These are phyloP conservation scores for Excalfactoria chinensis DNA, from an alignment of 2,113 vertebrate genomes.

Conservation along the genomic window DNA sequence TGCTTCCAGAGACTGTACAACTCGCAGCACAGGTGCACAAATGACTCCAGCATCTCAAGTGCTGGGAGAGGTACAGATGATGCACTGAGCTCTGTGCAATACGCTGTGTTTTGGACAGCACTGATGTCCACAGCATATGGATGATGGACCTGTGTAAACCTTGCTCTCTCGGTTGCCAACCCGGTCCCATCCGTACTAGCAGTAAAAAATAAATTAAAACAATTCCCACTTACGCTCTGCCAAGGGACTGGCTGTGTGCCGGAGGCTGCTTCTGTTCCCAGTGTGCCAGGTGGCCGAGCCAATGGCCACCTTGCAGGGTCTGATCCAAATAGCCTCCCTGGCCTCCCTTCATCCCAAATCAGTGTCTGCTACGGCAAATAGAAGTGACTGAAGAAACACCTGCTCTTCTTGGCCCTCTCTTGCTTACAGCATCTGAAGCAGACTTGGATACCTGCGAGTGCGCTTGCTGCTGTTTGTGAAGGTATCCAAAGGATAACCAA, in stretches of 20 bases:
- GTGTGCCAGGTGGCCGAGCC: constrained; percentile 1
- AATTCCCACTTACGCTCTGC: neutral
- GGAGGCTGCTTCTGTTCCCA: neutral
- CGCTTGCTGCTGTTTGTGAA: fast-evolving
- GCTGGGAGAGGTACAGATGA: fast-evolving
- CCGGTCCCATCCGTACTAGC: neutral
- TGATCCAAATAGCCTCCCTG: neutral
- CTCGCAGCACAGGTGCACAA: neutral
- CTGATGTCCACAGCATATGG: neutral
- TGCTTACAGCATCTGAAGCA: neutral
- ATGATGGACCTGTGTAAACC: neutral
- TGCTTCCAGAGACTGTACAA: neutral
- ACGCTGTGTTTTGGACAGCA: fast-evolving
- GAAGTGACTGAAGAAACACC: neutral
- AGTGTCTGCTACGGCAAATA: neutral
- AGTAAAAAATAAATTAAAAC: neutral
- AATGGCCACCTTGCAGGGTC: neutral
- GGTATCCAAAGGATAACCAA: neutral
- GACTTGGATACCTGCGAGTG: neutral
- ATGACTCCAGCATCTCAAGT: neutral
- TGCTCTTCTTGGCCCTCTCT: neutral
- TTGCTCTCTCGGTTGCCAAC: neutral
- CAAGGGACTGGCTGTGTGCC: neutral
- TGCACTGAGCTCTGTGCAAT: neutral
- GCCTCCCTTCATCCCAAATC: neutral